Base-by-base conservation (phyloP, 1,140 invertebrate genomes). In the Zaprionus africanus region DNA sequence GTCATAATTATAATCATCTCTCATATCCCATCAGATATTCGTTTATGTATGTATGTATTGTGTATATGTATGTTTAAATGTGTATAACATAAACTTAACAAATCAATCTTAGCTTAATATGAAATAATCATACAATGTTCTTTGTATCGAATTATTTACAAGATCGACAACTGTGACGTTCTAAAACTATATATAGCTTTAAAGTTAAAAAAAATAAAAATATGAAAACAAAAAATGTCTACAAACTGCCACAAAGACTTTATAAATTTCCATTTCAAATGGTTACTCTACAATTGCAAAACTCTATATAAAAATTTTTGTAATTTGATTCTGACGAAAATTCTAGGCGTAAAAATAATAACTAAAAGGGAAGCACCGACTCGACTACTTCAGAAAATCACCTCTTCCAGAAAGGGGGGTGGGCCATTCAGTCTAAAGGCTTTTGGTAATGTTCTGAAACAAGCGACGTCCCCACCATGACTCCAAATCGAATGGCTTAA, bases 381-480 rank as follows among this genome's bases (percentile, higher is more conserved):
- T 19, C 46, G 36, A 61, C 68, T 36, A 64, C 43, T 64, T 34
- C 31, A 64, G n/a, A 43, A 57, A 58, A 38, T n/a, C 65, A 67
- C 71, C 36, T 58, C 3, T 13, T 49, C 46, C 31, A 34, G 31
- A 11, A 17, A 17, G 31, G 49, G 9, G 46, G 51, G 46, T 12
- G 13, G 56, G 19, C 65, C 65, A 59, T 28, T 66, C 68, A 56
- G 53, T 76, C 95, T 93, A 96, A 65, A 95, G 94, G 26, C 95
- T 96, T 84, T 96, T 96, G 58, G 96, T 96, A 86, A 96, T 96
- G 88, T 96, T 97, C 79, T 96, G 96, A 92, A 96, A 97, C 53
- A 97, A 93, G 76, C 97, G 93, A 90, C 97, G 96, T 51, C 97
- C 96, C 97, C 97, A 98, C 96, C 96, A 98, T 13, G 96, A 95